phyloP scores from a whole-genome alignment of 2,888 invertebrate species.

The Acrocera orbiculus region DNA sequence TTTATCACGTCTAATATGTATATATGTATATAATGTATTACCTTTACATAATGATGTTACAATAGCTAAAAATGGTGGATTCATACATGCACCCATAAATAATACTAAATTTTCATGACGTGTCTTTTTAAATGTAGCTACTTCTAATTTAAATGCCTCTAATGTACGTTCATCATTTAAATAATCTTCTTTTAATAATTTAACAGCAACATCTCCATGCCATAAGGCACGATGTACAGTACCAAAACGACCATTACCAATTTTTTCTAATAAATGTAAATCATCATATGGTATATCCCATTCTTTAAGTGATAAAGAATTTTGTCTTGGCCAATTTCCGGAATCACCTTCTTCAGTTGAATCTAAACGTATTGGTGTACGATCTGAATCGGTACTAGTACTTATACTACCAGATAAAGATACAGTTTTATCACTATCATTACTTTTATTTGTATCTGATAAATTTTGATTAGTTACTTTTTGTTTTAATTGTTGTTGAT shows the following conservation, averaged over 20 bases:
- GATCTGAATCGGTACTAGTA: constrained; percentile 68
- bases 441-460: constrained; percentile 38
- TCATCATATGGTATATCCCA: constrained; percentile 99
- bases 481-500: constrained; percentile 9
- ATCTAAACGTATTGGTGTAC: constrained; percentile 60
- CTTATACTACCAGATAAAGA: constrained; percentile 47
- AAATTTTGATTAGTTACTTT: constrained; percentile 16
- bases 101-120: constrained; percentile 95
- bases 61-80: constrained; percentile 88
- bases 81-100: constrained; percentile 99
- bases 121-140: constrained; percentile 90
- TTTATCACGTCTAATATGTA: constrained; percentile 82
- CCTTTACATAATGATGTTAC: constrained; percentile 96
- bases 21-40: constrained; percentile 81
- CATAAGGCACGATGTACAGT: constrained; percentile 88
- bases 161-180: constrained; percentile 74
- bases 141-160: constrained; percentile 90
- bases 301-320: constrained; percentile 76
- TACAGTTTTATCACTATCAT: constrained; percentile 52
- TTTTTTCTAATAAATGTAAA: constrained; percentile 65
- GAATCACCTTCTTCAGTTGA: constrained; percentile 61
- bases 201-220: constrained; percentile 97
- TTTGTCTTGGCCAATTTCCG: constrained; percentile 57
- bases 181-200: constrained; percentile 82
- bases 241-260: constrained; percentile 86